These are phyloP conservation scores for Charanyca ferruginea DNA, from an alignment of 2,888 invertebrate genomes.

Conservation along the genomic window DNA sequence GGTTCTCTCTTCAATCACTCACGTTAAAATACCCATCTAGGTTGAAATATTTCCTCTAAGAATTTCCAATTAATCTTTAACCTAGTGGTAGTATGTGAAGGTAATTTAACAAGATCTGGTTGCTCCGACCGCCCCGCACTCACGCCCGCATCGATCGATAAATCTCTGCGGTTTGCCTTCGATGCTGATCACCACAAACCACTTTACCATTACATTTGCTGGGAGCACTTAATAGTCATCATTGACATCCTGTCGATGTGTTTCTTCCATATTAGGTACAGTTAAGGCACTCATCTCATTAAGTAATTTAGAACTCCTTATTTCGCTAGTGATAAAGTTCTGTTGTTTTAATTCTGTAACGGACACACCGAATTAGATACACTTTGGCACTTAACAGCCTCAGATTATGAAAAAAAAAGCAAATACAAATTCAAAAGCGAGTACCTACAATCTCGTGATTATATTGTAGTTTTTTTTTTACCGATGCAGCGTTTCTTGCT, in stretches of 20 bases:
- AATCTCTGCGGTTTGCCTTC: slow-evolving; percentile 47
- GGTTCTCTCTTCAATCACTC: neutral
- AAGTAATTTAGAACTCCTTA: neutral
- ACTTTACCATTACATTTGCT: slow-evolving; percentile 28
- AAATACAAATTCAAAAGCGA: too few relatives aligned
- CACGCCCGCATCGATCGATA: slow-evolving; percentile 31
- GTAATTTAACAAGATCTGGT: slow-evolving; percentile 22
- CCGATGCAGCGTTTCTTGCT: too few relatives aligned
- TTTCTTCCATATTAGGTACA: slow-evolving; percentile 12
- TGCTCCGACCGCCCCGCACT: neutral
- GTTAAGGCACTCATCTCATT: slow-evolving; percentile 6
- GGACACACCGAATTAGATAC: neutral
- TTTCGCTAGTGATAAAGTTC: neutral
- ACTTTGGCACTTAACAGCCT: neutral
- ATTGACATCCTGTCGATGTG: slow-evolving; percentile 46
- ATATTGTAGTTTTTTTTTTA: too few relatives aligned
- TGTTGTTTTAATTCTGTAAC: neutral
- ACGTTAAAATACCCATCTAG: neutral
- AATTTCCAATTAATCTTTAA: slow-evolving; percentile 6
- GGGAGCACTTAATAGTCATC: slow-evolving; percentile 47
- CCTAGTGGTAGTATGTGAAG: slow-evolving; percentile 1
- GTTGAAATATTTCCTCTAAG: slow-evolving; percentile 4
- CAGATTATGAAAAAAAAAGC: neutral
- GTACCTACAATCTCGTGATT: too few relatives aligned
- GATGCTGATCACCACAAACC: slow-evolving; percentile 44